Percentiles rank a stretch among this genome's conserved stretches.
Conservation (phyloP, 2,888 invertebrate genomes). For the Anorthoa munda region DNA sequence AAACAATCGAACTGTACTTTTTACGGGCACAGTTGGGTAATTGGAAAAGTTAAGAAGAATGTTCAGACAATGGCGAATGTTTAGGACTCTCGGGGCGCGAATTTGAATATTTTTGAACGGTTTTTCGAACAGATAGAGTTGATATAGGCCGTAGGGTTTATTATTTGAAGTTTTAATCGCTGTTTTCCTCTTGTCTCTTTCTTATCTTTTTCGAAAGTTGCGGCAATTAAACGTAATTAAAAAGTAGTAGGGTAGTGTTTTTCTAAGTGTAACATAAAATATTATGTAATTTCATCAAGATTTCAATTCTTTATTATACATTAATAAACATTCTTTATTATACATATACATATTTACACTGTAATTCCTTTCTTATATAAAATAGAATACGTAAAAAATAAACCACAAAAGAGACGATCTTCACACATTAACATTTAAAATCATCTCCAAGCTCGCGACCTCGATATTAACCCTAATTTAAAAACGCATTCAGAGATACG, state of each 20-base stretch:
- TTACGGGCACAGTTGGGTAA: conserved; percentile 67
- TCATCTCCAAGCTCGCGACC: background rate
- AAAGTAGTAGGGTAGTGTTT: background rate
- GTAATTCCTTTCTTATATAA: too few relatives aligned
- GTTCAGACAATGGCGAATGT: conserved; percentile 58
- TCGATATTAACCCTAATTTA: conserved; percentile 28
- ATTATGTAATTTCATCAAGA: too few relatives aligned
- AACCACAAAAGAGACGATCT: background rate
- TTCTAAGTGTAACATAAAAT: too few relatives aligned
- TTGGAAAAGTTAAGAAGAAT: conserved; percentile 69
- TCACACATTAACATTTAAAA: background rate
- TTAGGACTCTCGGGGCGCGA: conserved; percentile 21
- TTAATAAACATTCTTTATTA: too few relatives aligned
- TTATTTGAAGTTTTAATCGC: background rate
- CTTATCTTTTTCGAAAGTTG: background rate
- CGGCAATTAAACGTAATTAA: background rate
- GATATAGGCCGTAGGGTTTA: conserved; percentile 2
- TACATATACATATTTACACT: too few relatives aligned
- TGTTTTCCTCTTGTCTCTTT: background rate
- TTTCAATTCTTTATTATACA: too few relatives aligned
- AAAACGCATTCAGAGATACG: conserved; percentile 23
- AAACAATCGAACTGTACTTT: conserved; percentile 69
- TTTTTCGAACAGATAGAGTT: conserved; percentile 18
- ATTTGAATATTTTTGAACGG: conserved; percentile 23
- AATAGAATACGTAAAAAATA: background rate